phyloP scores from a whole-genome alignment of 2,888 invertebrate genomes.

The Agonopterix heracliana region DNA sequence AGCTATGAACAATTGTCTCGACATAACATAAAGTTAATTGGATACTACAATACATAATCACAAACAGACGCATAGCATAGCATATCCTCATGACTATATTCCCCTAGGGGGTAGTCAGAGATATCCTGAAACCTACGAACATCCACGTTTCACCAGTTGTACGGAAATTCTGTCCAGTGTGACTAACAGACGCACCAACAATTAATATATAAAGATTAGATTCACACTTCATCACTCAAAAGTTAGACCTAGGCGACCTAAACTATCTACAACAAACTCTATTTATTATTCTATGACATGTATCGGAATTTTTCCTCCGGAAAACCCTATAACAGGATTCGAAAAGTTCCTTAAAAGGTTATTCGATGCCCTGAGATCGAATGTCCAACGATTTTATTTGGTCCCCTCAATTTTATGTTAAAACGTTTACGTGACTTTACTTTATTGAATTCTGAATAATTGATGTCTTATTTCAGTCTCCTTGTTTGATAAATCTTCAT shows the following conservation, averaged over 20 bases:
- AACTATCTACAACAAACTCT: background rate
- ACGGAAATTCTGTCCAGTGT: too few relatives aligned
- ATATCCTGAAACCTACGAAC: too few relatives aligned
- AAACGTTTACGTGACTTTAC: slow-evolving; percentile 4
- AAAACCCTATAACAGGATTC: slow-evolving; percentile 39
- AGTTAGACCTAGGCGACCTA: background rate
- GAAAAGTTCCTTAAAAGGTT: slow-evolving; percentile 42
- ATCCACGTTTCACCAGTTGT: too few relatives aligned
- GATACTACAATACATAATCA: too few relatives aligned
- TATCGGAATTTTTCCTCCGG: slow-evolving; percentile 41
- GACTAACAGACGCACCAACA: too few relatives aligned
- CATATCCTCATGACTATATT: too few relatives aligned
- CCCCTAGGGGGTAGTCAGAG: too few relatives aligned
- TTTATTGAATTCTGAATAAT: slow-evolving; percentile 5
- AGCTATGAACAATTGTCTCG: too few relatives aligned
- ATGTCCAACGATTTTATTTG: slow-evolving; percentile 5
- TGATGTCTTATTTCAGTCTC: background rate
- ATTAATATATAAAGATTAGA: too few relatives aligned
- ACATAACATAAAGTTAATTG: too few relatives aligned
- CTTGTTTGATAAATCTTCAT: background rate
- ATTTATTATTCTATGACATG: slow-evolving; percentile 28
- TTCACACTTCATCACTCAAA: too few relatives aligned
- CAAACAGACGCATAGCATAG: too few relatives aligned
- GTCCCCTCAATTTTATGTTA: slow-evolving; percentile 4
- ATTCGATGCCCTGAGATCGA: slow-evolving; percentile 25